phyloP scores from a whole-genome alignment of 2,797 vertebrate species.

The Sphenopsis melanotis region DNA sequence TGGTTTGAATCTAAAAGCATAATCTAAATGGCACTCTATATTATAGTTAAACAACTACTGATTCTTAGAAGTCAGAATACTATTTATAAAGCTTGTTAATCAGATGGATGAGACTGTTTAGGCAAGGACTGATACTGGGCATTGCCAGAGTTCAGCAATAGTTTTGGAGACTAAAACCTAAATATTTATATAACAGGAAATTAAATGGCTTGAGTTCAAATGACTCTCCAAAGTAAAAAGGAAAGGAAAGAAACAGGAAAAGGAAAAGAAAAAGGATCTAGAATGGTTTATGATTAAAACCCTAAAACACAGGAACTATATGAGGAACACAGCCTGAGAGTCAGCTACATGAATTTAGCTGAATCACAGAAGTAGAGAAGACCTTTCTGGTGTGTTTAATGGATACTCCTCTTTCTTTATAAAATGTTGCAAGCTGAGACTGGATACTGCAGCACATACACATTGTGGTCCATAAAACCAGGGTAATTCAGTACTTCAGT shows the following conservation, averaged over 20 bases:
- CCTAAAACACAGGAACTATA: background rate
- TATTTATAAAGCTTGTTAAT: background rate
- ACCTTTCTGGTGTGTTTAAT: background rate
- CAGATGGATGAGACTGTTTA: background rate
- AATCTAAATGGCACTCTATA: background rate
- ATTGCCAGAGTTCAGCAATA: background rate
- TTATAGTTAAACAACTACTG: background rate
- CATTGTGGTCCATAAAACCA: background rate
- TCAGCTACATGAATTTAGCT: background rate
- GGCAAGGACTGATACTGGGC: background rate
- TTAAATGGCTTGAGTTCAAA: background rate
- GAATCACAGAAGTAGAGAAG: background rate
- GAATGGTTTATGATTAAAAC: background rate
- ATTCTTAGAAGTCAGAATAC: background rate
- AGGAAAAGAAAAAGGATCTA: background rate
- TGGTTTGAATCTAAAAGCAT: background rate
- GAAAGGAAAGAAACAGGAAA: background rate
- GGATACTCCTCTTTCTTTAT: background rate
- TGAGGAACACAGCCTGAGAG: background rate
- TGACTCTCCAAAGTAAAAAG: background rate
- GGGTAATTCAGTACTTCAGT: background rate
- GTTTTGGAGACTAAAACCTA: background rate
- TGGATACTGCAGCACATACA: background rate
- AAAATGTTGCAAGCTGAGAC: background rate
- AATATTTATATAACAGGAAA: background rate